Evolutionary conservation across 2,113 vertebrate genomes (phyloP).

Genomic region (Sebastes fasciatus): DNA sequence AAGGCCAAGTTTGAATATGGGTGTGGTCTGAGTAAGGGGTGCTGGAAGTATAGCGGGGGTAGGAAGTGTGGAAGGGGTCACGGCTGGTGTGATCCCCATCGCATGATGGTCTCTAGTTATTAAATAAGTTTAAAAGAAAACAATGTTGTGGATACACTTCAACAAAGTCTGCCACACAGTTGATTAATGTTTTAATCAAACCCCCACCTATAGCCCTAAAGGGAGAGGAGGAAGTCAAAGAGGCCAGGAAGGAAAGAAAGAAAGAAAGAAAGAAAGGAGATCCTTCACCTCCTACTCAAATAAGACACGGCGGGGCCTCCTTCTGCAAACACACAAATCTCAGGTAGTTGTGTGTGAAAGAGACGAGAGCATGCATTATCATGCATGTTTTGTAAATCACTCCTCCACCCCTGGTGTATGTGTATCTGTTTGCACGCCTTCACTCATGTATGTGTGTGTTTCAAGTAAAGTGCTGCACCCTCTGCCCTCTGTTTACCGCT

Average conservation of each 20-base stretch:
- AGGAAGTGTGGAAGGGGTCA: not conserved
- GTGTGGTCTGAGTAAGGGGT: no score
- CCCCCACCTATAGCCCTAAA: not conserved
- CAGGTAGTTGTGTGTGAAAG: conserved; percentile 20
- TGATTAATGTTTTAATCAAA: conserved; percentile 26
- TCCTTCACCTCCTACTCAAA: conserved; percentile 50
- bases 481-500: conserved; percentile 52
- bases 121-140: not conserved
- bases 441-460: conserved; percentile 35
- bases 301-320: conserved; percentile 38
- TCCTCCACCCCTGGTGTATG: conserved; percentile 30
- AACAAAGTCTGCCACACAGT: not conserved
- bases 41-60: no score
- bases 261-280: conserved; percentile 3
- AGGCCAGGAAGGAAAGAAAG: not conserved
- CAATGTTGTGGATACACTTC: no score
- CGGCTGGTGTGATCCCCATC: no score
- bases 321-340: conserved; percentile 66
- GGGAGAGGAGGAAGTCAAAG: conserved; percentile 12
- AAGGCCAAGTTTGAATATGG: not conserved
- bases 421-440: conserved; percentile 12
- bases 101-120: not conserved
- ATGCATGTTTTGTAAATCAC: conserved; percentile 41
- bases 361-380: conserved; percentile 11
- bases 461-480: conserved; percentile 65